A percentile compares a stretch with the other conserved stretches of the same genome.
These are phyloP conservation scores for Heliconius eleuchia DNA, from an alignment of 1,140 invertebrate genomes.

Conservation along the genomic window DNA sequence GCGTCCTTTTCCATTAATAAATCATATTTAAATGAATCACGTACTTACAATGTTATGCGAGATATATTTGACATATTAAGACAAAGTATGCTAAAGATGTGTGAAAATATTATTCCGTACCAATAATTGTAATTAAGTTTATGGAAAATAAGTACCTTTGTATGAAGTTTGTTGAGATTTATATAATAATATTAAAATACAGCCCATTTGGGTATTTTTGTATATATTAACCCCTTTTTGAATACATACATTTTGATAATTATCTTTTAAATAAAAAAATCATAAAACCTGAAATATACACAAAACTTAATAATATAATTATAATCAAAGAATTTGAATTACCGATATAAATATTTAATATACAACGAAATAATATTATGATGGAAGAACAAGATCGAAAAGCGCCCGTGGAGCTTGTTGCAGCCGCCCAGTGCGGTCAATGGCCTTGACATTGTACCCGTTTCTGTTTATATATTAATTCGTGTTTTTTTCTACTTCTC, in stretches of 20 bases:
- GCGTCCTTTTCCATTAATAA: constrained; percentile 12
- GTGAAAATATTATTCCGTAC: constrained; percentile 6
- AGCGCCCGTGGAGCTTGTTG: constrained; percentile 27
- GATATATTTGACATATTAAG: constrained; percentile 15
- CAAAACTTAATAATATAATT: no score
- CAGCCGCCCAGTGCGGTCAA: constrained; percentile 53
- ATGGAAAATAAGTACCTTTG: no score
- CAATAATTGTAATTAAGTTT: neutral
- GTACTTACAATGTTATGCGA: neutral
- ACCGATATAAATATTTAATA: neutral
- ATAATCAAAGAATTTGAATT: no score
- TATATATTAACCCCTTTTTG: no score
- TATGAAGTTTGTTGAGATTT: no score
- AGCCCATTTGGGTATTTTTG: no score
- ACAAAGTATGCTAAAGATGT: constrained; percentile 12
- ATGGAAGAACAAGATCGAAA: constrained; percentile 5
- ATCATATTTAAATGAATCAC: constrained; percentile 23
- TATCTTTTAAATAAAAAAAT: no score
- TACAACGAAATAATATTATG: neutral
- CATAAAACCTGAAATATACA: neutral
- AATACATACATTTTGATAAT: no score
- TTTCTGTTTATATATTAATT: constrained; percentile 61
- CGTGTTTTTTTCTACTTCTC: constrained; percentile 32
- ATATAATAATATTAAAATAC: no score
- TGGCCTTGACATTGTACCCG: constrained; percentile 69